Evolutionary conservation across 2,113 vertebrate genomes (phyloP), one percentile per base, ranked within the genome.

Genomic region (Greenwoodochromis staneri): DNA sequence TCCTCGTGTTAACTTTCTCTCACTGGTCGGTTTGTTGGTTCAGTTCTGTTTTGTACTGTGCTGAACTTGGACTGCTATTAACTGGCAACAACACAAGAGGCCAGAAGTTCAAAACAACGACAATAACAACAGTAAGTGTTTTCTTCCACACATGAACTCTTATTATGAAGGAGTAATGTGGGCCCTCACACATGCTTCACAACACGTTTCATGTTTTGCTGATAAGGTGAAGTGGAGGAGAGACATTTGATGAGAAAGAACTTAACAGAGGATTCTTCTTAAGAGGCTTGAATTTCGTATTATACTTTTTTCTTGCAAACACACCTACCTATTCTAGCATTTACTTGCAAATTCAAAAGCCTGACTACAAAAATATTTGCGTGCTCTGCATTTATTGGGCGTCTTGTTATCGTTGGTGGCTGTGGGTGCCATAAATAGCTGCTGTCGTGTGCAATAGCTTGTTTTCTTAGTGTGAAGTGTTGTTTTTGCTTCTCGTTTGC

Each of bases 331-430:
- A 49, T 49, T 29, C 16, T 49, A 47, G 17, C 1, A 19, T 19
- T 19, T 31, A 49, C 45, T 13, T 78, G 16, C 24, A 19, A 78
- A 38, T 4, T 78, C 45, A 78, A 78, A 76, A 47, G 42, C 24
- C 1, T 5, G 40, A 47, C 14, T 17, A 17, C 69, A 17, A 76
- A 47, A 45, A 47, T 12, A 29, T 47, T 47, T 47, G 13, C 3
- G 1, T 2, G 24, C 24, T 19, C 42, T 76, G 0, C 42, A 76
- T 76, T 76, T 1, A 12, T 29, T 29, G 24, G 16, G 24, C 6
- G 14, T 29, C 42, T 29, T 47, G 16, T 76, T 76, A 76, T 76
- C 1, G 3, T 24, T 19, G 71, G 40, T 47, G 14, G 21, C 4
- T 73, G 69, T 45, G 40, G 40, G 69, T 27, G 21, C 38, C 21